These are phyloP conservation scores for Eulemur coronatus DNA, from an alignment of 2,797 vertebrate genomes.

Conservation along the genomic window DNA sequence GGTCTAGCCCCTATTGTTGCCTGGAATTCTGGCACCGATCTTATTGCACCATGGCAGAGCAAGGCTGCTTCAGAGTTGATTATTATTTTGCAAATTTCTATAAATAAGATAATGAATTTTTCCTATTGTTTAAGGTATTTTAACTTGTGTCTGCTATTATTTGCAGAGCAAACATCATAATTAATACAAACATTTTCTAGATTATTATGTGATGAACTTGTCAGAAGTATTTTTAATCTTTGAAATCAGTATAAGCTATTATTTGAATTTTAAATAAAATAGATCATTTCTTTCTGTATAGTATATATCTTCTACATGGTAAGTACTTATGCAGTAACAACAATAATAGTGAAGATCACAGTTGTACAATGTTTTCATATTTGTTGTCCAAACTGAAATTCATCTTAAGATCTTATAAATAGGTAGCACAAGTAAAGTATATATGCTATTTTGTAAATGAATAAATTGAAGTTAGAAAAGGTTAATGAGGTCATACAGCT, in stretches of 20 bases:
- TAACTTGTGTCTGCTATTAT: background rate
- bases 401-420: background rate
- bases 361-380: background rate
- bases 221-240: background rate
- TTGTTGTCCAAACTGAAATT: background rate
- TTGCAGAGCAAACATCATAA: background rate
- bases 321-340: background rate
- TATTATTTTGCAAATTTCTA: background rate
- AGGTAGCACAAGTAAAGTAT: background rate
- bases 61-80: background rate
- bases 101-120: background rate
- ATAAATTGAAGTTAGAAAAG: background rate
- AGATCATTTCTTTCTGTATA: background rate
- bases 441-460: background rate
- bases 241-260: background rate
- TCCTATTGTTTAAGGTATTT: background rate
- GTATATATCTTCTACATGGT: background rate
- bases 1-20: background rate
- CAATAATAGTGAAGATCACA: background rate
- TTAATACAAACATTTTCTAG: background rate
- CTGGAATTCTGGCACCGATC: background rate
- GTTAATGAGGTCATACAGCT: background rate
- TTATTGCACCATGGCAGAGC: background rate
- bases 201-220: background rate
- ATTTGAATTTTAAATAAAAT: background rate